These are phyloP conservation scores for Drosophila seclusa DNA, from an alignment of 2,888 invertebrate genomes.

Conservation along the genomic window DNA sequence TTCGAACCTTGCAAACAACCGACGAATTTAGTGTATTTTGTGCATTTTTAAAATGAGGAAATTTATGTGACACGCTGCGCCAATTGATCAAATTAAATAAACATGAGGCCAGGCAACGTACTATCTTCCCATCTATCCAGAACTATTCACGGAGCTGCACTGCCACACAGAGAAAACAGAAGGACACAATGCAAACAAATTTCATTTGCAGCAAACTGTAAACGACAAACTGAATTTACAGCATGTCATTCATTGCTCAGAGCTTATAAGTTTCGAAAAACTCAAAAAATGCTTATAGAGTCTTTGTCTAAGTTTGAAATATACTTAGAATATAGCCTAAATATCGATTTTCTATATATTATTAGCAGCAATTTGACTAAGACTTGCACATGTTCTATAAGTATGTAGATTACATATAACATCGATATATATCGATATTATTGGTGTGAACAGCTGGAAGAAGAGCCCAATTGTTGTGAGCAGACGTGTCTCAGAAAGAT, in stretches of 20 bases:
- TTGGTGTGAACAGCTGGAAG: not conserved
- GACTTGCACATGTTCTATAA: not conserved
- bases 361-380: not conserved
- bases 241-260: constrained; percentile 21
- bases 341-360: not conserved
- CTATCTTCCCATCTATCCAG: not conserved
- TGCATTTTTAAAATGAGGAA: constrained; percentile 69
- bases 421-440: not conserved
- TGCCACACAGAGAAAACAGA: not conserved
- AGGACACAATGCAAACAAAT: constrained; percentile 13
- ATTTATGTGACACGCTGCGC: constrained; percentile 82
- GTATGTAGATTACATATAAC: not conserved
- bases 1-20: constrained; percentile 54
- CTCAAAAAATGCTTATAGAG: not conserved
- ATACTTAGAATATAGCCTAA: not conserved
- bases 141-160: constrained; percentile 6
- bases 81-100: constrained; percentile 84
- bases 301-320: not conserved
- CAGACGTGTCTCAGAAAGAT: not conserved
- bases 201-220: constrained; percentile 8
- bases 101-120: constrained; percentile 66
- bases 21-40: constrained; percentile 67
- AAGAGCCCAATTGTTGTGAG: not conserved
- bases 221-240: constrained; percentile 30
- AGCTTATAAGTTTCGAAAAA: not conserved